Percentiles rank a stretch among this genome's conserved stretches.
Conservation (phyloP, 35 echinoderm and acorn worm genomes). For the Eucidaris tribuloides region DNA sequence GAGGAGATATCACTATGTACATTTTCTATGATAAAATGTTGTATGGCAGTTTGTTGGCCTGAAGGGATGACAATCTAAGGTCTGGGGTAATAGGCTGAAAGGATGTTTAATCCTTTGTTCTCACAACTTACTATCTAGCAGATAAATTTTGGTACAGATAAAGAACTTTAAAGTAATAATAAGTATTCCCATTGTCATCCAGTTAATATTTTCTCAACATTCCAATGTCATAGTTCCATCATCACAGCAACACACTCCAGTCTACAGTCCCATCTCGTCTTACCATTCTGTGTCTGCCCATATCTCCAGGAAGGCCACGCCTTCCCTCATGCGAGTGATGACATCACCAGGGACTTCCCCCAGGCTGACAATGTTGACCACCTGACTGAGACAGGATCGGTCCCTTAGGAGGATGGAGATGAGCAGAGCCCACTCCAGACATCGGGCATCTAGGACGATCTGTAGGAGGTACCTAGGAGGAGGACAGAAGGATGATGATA, state of each 20-base stretch:
- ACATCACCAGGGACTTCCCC: constrained; percentile 74
- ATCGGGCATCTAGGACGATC: constrained; percentile 75
- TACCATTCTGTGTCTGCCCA: constrained; percentile 97
- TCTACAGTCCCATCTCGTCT: too few relatives aligned
- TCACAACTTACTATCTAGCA: too few relatives aligned
- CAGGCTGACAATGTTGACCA: constrained; percentile 77
- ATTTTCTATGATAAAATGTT: too few relatives aligned
- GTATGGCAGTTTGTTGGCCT: too few relatives aligned
- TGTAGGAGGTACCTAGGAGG: constrained; percentile 81
- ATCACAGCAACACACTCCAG: not conserved
- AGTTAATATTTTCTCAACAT: not conserved
- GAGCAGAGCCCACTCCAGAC: constrained; percentile 91
- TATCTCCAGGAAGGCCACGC: constrained; percentile 77
- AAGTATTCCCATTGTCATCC: too few relatives aligned
- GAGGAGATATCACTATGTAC: too few relatives aligned
- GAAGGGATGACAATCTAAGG: too few relatives aligned
- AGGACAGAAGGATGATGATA: too few relatives aligned
- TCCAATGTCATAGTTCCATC: not conserved
- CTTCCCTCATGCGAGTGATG: constrained; percentile 90
- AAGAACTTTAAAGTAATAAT: not conserved
- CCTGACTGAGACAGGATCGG: constrained; percentile 43
- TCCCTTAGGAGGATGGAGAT: constrained; percentile 79
- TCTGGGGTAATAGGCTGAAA: too few relatives aligned
- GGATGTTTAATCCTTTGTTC: too few relatives aligned
- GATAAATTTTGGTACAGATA: too few relatives aligned